These are phyloP conservation scores for Eumacrocentrus americanus DNA, from an alignment of 2,888 invertebrate species.

Conservation along the genomic window DNA sequence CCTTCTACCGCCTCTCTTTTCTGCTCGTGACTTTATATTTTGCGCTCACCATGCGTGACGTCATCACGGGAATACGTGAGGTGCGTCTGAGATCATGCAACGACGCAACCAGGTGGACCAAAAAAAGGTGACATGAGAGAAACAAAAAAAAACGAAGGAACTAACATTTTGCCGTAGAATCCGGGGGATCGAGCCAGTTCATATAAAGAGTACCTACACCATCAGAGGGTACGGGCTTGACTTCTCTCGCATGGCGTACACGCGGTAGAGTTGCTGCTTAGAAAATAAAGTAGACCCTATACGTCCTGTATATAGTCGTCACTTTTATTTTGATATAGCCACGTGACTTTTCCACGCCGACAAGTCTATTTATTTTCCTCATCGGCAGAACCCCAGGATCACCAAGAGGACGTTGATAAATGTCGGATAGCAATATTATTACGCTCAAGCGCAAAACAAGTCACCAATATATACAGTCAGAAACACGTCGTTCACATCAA, in stretches of 20 bases:
- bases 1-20: conserved; percentile 24
- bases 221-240: conserved; percentile 6
- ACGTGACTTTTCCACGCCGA: conserved; percentile 17
- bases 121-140: conserved; percentile 3
- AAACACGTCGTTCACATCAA: not conserved
- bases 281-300: conserved; percentile 21
- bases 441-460: not conserved
- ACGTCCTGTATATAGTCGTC: not conserved
- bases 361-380: conserved; percentile 23
- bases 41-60: conserved; percentile 59
- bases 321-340: conserved; percentile 12
- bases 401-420: conserved; percentile 20
- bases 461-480: no score
- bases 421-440: conserved; percentile 12
- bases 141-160: conserved; percentile 1
- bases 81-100: conserved; percentile 38
- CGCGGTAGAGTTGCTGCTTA: conserved; percentile 9
- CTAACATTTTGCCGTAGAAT: not conserved
- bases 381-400: conserved; percentile 10
- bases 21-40: conserved; percentile 55
- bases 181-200: conserved; percentile 5
- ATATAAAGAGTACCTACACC: conserved; percentile 2
- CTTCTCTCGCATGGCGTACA: conserved; percentile 8
- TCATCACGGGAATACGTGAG: conserved; percentile 61
- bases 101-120: conserved; percentile 19